These are phyloP conservation scores for Athalia rosae DNA, from an alignment of 2,888 invertebrate species.

Conservation along the genomic window DNA sequence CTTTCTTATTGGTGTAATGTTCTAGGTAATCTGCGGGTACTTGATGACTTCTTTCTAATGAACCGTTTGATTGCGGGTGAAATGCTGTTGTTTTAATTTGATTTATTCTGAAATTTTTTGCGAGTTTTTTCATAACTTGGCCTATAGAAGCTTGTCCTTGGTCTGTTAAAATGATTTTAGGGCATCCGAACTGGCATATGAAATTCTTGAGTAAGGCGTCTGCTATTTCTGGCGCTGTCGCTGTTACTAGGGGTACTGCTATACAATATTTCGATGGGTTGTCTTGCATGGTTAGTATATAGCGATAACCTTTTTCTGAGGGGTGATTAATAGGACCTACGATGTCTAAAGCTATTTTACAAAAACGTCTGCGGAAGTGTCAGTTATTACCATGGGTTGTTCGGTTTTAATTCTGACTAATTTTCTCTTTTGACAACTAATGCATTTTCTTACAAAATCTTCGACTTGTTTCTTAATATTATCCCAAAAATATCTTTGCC, in stretches of 20 bases:
- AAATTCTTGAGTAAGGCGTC: conserved; percentile 34
- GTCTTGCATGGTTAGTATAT: conserved; percentile 26
- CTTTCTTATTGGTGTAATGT: conserved; percentile 39
- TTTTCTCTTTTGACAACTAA: conserved; percentile 50
- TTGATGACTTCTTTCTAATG: conserved; percentile 36
- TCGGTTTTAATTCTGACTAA: conserved; percentile 47
- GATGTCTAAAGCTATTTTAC: conserved; percentile 49
- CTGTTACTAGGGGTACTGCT: conserved; percentile 20
- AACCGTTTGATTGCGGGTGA: conserved; percentile 44
- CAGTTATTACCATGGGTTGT: conserved; percentile 50
- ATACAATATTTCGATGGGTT: conserved; percentile 22
- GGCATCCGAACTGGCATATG: conserved; percentile 35
- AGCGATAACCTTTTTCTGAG: conserved; percentile 32
- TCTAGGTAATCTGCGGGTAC: conserved; percentile 41
- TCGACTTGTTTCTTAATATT: conserved; percentile 50
- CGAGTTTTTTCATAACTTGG: conserved; percentile 24
- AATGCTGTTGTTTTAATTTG: conserved; percentile 39
- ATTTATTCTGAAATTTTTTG: conserved; percentile 36
- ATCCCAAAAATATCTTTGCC: conserved; percentile 48
- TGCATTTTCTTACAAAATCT: conserved; percentile 45
- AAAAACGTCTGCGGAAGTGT: neutral
- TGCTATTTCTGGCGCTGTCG: conserved; percentile 27
- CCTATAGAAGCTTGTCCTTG: conserved; percentile 50
- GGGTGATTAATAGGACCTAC: conserved; percentile 51
- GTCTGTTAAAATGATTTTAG: conserved; percentile 51